Evolutionary conservation across 2,797 vertebrate species (phyloP), one percentile per base, ranked within the genome.

Genomic region (Onychomys arenicola): DNA sequence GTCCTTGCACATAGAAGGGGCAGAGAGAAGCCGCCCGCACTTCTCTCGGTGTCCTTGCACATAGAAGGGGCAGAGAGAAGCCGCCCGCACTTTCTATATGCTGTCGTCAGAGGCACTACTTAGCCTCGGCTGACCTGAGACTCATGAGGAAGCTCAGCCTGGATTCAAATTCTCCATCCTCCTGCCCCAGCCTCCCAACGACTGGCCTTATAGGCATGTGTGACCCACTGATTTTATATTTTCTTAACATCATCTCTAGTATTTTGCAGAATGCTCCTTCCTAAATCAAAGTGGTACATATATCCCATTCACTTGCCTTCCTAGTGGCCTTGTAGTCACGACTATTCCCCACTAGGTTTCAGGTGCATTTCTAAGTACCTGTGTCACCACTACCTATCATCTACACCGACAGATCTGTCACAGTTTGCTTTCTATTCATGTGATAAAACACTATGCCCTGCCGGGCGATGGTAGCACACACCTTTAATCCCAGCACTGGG

Each of bases 201-300:
- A 9, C 37, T 63, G 25, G 37, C 10, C 10, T 12, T 57, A 59
- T 23, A 59, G 78, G 52, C 34, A 59, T 37, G 37, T 6, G 4
- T 32, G 27, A 43, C 27, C 9, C 46, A 78, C 46, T 34, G 29
- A 78, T 6, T 52, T 55, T 71, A 14, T 27, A 52, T 59, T 94
- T 96, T 88, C 55, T 92, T 84, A 88, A 63, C 6, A n/a, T 81
- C 4, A 11, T 84, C 86, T 95, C 91, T 75, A 90, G 61, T 65
- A 65, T 83, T 89, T 87, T 83, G 23, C 55, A 91, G 73, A 82
- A 8, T 49, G 40, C 1, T 46, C 6, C 23, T n/a, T 86, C 19
- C 23, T 87, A 87, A 94, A 46, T 91, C 71, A 81, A 43, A 92
- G 19, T 27, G 23, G 63, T 81, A 80, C 0, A 1, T 89, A 43